Evolutionary conservation across 1,140 invertebrate genomes (phyloP).

Genomic region (Gonioctena quinquepunctata): DNA sequence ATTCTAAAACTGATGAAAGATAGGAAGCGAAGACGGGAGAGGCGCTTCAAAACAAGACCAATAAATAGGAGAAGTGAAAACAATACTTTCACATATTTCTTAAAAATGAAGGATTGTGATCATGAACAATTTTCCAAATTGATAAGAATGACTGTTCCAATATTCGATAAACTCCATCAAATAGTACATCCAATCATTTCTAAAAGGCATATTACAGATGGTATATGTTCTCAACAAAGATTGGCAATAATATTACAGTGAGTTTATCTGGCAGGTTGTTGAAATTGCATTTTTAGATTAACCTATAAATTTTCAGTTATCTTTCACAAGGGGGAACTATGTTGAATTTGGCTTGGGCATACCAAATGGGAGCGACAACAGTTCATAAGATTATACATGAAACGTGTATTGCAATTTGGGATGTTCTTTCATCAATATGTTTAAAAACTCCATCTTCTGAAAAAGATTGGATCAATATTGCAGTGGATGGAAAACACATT

Average conservation of each 20-base stretch:
- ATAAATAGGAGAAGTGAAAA: neutral
- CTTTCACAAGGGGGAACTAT: conserved; percentile 15
- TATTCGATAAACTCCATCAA: neutral
- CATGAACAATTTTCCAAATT: neutral
- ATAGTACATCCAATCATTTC: neutral
- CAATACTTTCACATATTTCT: neutral
- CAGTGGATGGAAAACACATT: conserved; percentile 34
- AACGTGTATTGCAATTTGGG: conserved; percentile 44
- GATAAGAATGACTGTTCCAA: neutral
- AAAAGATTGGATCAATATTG: conserved; percentile 23
- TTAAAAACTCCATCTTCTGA: conserved; percentile 5
- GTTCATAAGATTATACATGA: conserved; percentile 28
- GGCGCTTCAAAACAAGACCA: neutral
- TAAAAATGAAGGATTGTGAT: neutral
- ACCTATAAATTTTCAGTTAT: conserved; percentile 13
- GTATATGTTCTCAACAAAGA: neutral
- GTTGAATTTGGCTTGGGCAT: conserved; percentile 12
- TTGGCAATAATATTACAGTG: conserved; percentile 6
- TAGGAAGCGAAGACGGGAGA: no score
- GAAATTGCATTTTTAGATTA: neutral
- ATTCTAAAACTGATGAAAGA: no score
- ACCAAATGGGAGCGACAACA: conserved; percentile 18
- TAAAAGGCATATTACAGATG: neutral
- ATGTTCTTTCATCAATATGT: conserved; percentile 21
- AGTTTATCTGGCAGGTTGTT: neutral